Conservation (phyloP, 2,888 invertebrate species). For the Heliconius aoede region DNA sequence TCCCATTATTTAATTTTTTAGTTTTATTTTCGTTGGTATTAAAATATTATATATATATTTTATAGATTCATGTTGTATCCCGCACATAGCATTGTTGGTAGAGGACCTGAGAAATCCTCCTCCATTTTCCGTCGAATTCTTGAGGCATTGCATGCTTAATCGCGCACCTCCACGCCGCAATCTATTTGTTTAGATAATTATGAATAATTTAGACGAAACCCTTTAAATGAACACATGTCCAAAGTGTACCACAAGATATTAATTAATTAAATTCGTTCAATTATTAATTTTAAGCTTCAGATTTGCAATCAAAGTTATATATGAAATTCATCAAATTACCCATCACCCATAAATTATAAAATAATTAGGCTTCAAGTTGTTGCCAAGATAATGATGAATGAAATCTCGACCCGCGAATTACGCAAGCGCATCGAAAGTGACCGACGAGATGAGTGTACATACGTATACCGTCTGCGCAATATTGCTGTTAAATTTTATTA, state of each 20-base stretch:
- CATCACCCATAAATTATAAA: slow-evolving; percentile 6
- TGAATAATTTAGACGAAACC: background rate
- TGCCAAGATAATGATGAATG: slow-evolving; percentile 33
- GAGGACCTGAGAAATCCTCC: too few relatives aligned
- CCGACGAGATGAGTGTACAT: slow-evolving; percentile 51
- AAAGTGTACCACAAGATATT: background rate
- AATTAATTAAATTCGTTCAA: background rate
- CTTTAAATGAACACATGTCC: background rate
- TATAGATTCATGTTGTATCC: too few relatives aligned
- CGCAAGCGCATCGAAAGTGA: slow-evolving; percentile 70
- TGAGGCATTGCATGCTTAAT: too few relatives aligned
- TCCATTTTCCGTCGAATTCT: too few relatives aligned
- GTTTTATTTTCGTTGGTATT: background rate
- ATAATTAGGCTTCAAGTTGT: background rate
- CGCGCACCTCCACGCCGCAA: too few relatives aligned
- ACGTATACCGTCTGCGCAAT: slow-evolving; percentile 57
- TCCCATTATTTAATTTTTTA: background rate
- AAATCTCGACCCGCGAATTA: slow-evolving; percentile 44
- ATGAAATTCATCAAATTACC: background rate
- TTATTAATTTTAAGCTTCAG: slow-evolving; percentile 1
- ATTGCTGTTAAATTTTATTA: slow-evolving; percentile 36
- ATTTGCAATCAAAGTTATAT: slow-evolving; percentile 2
- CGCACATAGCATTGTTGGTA: too few relatives aligned
- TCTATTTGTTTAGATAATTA: background rate
- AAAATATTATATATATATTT: too few relatives aligned